phyloP scores from a whole-genome alignment of 2,113 vertebrate species.

The Bettongia penicillata region DNA sequence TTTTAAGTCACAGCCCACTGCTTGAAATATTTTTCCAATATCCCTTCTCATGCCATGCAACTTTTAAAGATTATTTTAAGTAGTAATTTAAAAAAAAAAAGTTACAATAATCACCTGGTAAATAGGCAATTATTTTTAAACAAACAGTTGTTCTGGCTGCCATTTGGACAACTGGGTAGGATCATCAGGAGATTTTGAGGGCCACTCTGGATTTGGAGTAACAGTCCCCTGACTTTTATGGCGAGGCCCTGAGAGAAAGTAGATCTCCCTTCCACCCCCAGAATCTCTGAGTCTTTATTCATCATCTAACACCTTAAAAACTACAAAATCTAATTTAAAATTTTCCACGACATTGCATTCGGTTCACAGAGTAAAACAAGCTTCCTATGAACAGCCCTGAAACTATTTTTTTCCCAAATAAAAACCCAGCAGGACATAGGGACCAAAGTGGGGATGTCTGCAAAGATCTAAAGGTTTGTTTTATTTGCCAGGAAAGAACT shows the following conservation, averaged over 20 bases:
- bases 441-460: slow-evolving; percentile 73
- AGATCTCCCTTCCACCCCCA: slow-evolving; percentile 33
- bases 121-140: not conserved
- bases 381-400: slow-evolving; percentile 72
- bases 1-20: not conserved
- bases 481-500: slow-evolving; percentile 76
- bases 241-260: slow-evolving; percentile 27
- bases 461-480: slow-evolving; percentile 78
- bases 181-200: accelerated
- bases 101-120: not conserved
- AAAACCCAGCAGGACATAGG: slow-evolving; percentile 80
- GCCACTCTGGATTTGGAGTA: slow-evolving; percentile 1
- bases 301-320: not conserved
- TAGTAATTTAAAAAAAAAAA: not conserved
- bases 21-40: not conserved
- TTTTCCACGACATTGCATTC: slow-evolving; percentile 66
- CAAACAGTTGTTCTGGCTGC: not conserved
- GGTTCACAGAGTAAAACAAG: slow-evolving; percentile 68
- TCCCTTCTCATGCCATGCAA: not conserved
- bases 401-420: slow-evolving; percentile 82
- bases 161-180: not conserved
- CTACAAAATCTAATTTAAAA: slow-evolving; percentile 69
- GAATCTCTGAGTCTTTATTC: not conserved
- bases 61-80: not conserved
- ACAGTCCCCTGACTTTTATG: slow-evolving; percentile 22